Base-by-base conservation (phyloP, 2,113 vertebrate genomes). In the Microcebus lehilahytsara region DNA sequence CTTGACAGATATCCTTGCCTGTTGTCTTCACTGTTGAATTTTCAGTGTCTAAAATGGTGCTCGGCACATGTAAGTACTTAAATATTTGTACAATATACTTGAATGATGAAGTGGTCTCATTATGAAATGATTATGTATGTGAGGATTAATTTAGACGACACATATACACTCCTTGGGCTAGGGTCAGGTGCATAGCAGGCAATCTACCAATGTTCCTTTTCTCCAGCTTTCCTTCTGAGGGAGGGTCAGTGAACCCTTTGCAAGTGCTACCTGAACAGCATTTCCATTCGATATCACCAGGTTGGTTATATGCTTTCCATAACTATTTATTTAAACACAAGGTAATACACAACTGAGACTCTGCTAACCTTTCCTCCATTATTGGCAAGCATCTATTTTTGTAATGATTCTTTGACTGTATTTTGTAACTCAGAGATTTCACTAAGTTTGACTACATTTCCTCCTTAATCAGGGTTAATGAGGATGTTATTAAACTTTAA, bases 401-500 rank as follows among this genome's bases (percentile, higher is more conserved):
- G 46, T 75, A 94, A 85, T 66, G 58, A 78, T 69, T 88, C 46
- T 85, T 93, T 46, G 49, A 67, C 30, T 64, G 6, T 89, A 71
- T 62, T 89, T 92, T 95, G 49, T 46, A 80, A 66, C 27, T 83
- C 23, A 89, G 56, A 91, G 23, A 58, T 85, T 90, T 85, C 49
- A 49, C n/a, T 32, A n/a, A 92, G 42, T 94, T 71, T 14, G 46
- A 49, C 1, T 72, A 42, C 23, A 51, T 25, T 89, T 89, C 30
- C 16, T 84, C 79, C 34, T 85, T 91, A 90, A 88, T 62, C 62
- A 90, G 53, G 23, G 19, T 74, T 95, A 91, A 74, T 78, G 30
- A 86, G 34, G 32, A 64, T 75, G 30, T 89, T 89, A 46, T 93
- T 91, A 89, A 86, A 87, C 30, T 58, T 32, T 91, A 89, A 86